phyloP scores from a whole-genome alignment of 2,888 invertebrate species.

The Abrostola triplasia region DNA sequence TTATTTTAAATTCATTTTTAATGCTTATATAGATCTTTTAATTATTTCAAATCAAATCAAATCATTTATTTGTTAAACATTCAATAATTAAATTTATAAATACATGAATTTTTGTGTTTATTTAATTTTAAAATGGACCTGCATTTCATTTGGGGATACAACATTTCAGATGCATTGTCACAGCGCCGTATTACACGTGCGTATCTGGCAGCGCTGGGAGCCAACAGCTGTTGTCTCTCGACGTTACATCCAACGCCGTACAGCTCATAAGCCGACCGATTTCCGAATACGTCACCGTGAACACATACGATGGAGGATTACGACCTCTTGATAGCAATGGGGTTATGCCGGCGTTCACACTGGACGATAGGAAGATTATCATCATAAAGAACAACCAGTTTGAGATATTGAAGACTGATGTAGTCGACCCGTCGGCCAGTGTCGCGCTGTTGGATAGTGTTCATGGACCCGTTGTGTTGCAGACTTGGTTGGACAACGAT shows the following conservation, averaged over 20 bases:
- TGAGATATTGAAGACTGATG: slow-evolving; percentile 62
- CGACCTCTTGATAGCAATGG: slow-evolving; percentile 72
- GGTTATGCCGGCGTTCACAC: slow-evolving; percentile 74
- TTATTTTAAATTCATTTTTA: too few species aligned
- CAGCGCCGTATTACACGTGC: slow-evolving; percentile 90
- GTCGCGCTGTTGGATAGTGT: slow-evolving; percentile 73
- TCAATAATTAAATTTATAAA: too few species aligned
- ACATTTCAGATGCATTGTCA: slow-evolving; percentile 88
- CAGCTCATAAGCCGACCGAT: slow-evolving; percentile 85
- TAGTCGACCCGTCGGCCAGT: slow-evolving; percentile 71
- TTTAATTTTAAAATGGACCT: too few species aligned
- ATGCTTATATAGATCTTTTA: too few species aligned
- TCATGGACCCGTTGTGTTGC: slow-evolving; percentile 72
- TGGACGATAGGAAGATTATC: slow-evolving; percentile 77
- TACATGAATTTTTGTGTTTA: too few species aligned
- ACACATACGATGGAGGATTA: slow-evolving; percentile 62
- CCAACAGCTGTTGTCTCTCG: slow-evolving; percentile 89
- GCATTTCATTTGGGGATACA: not conserved
- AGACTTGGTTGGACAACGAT: slow-evolving; percentile 73
- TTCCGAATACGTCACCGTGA: slow-evolving; percentile 63
- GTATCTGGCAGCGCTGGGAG: slow-evolving; percentile 82
- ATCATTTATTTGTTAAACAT: too few species aligned
- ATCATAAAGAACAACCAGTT: slow-evolving; percentile 75
- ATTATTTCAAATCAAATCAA: too few species aligned
- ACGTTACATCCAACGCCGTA: slow-evolving; percentile 87